Evolutionary conservation across 53 echinoderm and acorn worm genomes (phyloP).

Genomic region (Paracentrotus lividus): DNA sequence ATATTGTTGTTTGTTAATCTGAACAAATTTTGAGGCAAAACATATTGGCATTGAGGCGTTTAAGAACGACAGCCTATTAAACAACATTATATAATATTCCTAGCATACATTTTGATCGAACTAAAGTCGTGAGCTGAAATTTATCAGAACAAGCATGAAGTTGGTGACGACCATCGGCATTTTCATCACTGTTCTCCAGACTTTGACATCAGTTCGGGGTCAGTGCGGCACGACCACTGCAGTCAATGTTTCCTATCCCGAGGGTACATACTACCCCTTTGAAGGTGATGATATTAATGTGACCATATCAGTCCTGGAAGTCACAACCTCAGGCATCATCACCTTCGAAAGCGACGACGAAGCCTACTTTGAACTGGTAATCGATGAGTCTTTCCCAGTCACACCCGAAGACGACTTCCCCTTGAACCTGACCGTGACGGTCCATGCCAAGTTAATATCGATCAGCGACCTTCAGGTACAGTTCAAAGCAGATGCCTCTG

Average conservation of each 20-base stretch:
- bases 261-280: conserved; percentile 50
- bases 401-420: conserved; percentile 53
- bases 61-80: background rate
- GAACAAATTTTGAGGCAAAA: background rate
- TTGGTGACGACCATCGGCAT: conserved; percentile 8
- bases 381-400: conserved; percentile 59
- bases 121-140: background rate
- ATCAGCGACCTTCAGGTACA: conserved; percentile 53
- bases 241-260: conserved; percentile 46
- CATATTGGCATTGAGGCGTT: background rate
- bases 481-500: conserved; percentile 38
- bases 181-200: background rate
- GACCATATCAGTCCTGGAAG: conserved; percentile 71
- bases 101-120: background rate
- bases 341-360: conserved; percentile 48
- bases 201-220: conserved; percentile 1
- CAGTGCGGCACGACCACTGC: background rate
- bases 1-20: background rate
- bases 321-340: conserved; percentile 32
- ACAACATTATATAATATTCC: background rate
- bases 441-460: conserved; percentile 74
- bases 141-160: background rate
- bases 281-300: conserved; percentile 72
- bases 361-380: conserved; percentile 59
- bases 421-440: conserved; percentile 65